Conservation (phyloP, 2,113 vertebrate genomes). For the Clarias magur region DNA sequence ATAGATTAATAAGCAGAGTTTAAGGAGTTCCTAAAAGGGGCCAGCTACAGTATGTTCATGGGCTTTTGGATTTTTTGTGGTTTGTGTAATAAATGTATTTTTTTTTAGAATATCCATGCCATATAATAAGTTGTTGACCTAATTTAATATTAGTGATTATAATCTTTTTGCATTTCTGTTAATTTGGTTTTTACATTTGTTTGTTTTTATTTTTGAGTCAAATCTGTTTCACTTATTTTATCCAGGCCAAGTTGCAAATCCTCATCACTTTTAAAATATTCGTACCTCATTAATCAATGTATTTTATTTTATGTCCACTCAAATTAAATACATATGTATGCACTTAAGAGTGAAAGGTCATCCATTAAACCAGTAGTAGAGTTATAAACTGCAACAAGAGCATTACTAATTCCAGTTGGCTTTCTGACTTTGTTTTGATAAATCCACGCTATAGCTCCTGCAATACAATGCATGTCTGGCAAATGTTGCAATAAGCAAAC, state of each 20-base stretch:
- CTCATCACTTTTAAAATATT: background rate
- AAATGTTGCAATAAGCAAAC: background rate
- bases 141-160: background rate
- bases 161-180: background rate
- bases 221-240: background rate
- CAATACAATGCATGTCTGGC: background rate
- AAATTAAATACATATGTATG: background rate
- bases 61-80: background rate
- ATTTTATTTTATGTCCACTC: background rate
- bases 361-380: conserved; percentile 47
- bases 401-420: conserved; percentile 64
- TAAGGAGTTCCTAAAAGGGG: background rate
- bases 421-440: conserved; percentile 46
- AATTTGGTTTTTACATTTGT: background rate
- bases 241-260: background rate
- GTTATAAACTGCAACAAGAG: conserved; percentile 53
- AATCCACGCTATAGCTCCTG: conserved; percentile 7
- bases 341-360: background rate
- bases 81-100: background rate
- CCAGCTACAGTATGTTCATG: background rate
- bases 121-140: background rate
- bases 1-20: background rate
- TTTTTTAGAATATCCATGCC: background rate
- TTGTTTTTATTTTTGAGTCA: background rate
- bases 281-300: conserved; percentile 36